Evolutionary conservation across 1,140 invertebrate species (phyloP).

Genomic region (Eriosoma lanigerum): DNA sequence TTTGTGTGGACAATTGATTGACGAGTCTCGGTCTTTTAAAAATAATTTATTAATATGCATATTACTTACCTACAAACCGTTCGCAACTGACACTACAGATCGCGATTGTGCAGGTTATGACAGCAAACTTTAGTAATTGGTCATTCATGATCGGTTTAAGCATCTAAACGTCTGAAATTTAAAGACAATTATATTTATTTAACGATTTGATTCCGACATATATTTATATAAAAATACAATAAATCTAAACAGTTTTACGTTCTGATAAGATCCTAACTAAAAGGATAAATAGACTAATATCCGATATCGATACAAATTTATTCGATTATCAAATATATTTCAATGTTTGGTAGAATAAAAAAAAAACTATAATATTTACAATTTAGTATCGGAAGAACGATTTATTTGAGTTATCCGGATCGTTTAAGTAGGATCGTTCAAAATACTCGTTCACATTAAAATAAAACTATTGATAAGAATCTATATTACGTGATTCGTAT

Average conservation of each 20-base stretch:
- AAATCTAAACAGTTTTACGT: neutral
- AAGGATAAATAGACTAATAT: neutral
- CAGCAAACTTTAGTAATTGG: slow-evolving; percentile 34
- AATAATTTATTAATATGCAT: no score
- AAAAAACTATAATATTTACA: neutral
- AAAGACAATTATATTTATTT: neutral
- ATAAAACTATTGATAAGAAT: no score
- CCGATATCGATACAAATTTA: no score
- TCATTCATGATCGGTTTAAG: slow-evolving; percentile 44
- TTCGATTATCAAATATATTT: no score
- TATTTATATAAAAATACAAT: neutral
- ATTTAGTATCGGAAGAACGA: neutral
- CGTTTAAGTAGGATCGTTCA: no score
- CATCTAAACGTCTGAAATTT: slow-evolving; percentile 32
- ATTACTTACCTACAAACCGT: slow-evolving; percentile 20
- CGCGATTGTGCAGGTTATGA: slow-evolving; percentile 10
- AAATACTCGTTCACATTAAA: no score
- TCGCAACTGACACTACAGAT: neutral
- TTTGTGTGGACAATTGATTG: no score
- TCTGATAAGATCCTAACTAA: neutral
- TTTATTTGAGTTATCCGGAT: neutral
- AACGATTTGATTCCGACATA: neutral
- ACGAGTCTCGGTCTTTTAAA: no score
- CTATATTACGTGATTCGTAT: no score
- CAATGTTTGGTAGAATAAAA: no score